Evolutionary conservation across 2,888 invertebrate genomes (phyloP).

Genomic region (Acleris sparsana): DNA sequence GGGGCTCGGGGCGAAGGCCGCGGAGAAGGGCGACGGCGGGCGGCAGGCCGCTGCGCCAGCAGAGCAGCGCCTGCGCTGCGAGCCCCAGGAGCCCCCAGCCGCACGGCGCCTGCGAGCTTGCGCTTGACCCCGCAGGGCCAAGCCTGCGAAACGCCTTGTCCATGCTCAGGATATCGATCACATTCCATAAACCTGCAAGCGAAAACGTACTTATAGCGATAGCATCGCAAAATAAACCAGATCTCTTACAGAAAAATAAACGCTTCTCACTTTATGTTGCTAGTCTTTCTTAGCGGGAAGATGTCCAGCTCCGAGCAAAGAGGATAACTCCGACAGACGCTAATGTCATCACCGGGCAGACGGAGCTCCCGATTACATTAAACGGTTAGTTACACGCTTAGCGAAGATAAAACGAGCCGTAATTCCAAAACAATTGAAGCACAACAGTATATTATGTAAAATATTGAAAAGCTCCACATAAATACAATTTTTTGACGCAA

Average conservation of each 20-base stretch:
- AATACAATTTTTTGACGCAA: slow-evolving; percentile 10
- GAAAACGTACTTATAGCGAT: slow-evolving; percentile 10
- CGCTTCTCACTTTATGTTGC: slow-evolving; percentile 22
- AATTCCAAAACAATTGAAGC: background rate
- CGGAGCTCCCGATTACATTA: slow-evolving; percentile 17
- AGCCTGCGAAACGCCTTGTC: slow-evolving; percentile 44
- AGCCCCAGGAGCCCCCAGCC: slow-evolving; percentile 53
- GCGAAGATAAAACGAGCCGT: background rate
- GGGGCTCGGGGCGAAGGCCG: slow-evolving; percentile 35
- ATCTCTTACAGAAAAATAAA: background rate
- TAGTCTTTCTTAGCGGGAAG: slow-evolving; percentile 18
- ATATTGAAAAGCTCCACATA: slow-evolving; percentile 2
- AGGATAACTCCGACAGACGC: slow-evolving; percentile 27
- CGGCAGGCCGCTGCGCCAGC: slow-evolving; percentile 40
- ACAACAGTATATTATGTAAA: slow-evolving; percentile 9
- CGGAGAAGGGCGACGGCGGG: slow-evolving; percentile 38
- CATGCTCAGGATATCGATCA: slow-evolving; percentile 49
- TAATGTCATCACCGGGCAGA: slow-evolving; percentile 34
- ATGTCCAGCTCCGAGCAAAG: slow-evolving; percentile 29
- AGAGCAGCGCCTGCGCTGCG: slow-evolving; percentile 49
- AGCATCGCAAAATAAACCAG: background rate
- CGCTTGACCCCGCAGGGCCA: slow-evolving; percentile 49
- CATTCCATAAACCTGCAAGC: slow-evolving; percentile 73
- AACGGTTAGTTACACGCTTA: slow-evolving; percentile 1
- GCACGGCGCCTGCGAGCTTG: slow-evolving; percentile 52